Base-by-base conservation (phyloP, 2,888 invertebrate genomes). In the Latheticus oryzae region DNA sequence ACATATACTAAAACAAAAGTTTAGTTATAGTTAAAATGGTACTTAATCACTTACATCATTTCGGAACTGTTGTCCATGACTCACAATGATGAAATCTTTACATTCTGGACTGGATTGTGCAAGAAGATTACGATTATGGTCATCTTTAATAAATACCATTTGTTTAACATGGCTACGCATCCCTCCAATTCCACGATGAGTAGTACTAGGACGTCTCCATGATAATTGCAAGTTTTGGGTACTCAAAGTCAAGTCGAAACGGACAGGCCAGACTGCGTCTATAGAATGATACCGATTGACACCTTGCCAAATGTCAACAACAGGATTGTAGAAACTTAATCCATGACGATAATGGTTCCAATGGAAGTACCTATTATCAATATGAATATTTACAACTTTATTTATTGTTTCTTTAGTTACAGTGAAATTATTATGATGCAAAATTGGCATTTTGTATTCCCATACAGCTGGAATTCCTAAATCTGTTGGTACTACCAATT, bases 251-350 rank as follows among this genome's bases (percentile, higher is more conserved):
- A 77, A 2, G 43, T 63, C 73, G 19, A 72, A 55, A 3, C 69
- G 66, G 1, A 77, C 1, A 0, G 79, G 78, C n/a, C 76, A 5
- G 21, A 61, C 64, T 1, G 60, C 21, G 43, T 80, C 78, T 4
- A 67, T 59, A 0, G 72, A 58, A 2, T 71, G 65, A 2, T 70
- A 63, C 45, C 74, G 73, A 16, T 69, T 66, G 43, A 80, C 63
- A 5, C 79, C 77, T 60, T 81, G 81, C 77, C 76, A 78, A 15
- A 73, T 62, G 60, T 81, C 77, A 2, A 68, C 68, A 35, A 81
- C 65, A 0, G 82, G 80, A 70, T 81, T 81, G 66, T 79, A 80
- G 35, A 79, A 67, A n/a, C 70, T 68, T 59, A 81, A 70, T 13
- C 71, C 73, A 40, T 73, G 69, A 15, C 71, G 69, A 0, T 70